These are phyloP conservation scores for Tribolium castaneum DNA, from an alignment of 1,140 invertebrate species.

Conservation along the genomic window DNA sequence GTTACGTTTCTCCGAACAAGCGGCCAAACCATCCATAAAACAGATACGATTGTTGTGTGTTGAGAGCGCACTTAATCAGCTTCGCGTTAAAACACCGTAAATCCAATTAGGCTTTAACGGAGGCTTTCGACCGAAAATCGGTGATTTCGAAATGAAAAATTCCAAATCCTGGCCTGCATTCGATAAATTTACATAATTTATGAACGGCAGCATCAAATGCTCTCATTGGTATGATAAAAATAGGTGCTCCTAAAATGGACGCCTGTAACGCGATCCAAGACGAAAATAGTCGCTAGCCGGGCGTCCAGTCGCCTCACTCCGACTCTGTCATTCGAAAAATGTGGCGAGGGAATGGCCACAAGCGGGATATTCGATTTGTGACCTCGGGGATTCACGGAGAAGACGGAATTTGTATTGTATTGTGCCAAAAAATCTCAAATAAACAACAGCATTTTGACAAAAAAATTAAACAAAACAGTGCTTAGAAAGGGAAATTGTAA, in stretches of 20 bases:
- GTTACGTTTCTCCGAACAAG: constrained; percentile 9
- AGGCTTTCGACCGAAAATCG: background rate
- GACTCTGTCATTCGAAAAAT: constrained; percentile 49
- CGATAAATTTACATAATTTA: constrained; percentile 44
- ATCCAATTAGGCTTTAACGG: background rate
- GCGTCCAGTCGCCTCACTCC: constrained; percentile 39
- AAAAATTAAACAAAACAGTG: background rate
- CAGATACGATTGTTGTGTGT: background rate
- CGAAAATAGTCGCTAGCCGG: constrained; percentile 55
- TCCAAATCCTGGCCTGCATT: background rate
- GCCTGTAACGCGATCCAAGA: constrained; percentile 69
- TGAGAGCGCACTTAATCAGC: background rate
- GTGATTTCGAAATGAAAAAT: background rate
- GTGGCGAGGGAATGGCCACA: constrained; percentile 14
- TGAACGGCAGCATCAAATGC: constrained; percentile 6
- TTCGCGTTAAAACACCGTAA: constrained; percentile 2
- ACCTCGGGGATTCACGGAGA: background rate
- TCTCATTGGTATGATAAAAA: constrained; percentile 61
- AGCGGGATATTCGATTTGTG: background rate
- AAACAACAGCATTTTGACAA: background rate
- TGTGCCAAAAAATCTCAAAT: background rate
- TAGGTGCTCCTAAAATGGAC: constrained; percentile 73
- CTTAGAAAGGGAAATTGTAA: background rate
- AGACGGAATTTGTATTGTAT: background rate
- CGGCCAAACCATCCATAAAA: background rate